phyloP scores from a whole-genome alignment of 2,888 invertebrate species.

The Erebia palarica region DNA sequence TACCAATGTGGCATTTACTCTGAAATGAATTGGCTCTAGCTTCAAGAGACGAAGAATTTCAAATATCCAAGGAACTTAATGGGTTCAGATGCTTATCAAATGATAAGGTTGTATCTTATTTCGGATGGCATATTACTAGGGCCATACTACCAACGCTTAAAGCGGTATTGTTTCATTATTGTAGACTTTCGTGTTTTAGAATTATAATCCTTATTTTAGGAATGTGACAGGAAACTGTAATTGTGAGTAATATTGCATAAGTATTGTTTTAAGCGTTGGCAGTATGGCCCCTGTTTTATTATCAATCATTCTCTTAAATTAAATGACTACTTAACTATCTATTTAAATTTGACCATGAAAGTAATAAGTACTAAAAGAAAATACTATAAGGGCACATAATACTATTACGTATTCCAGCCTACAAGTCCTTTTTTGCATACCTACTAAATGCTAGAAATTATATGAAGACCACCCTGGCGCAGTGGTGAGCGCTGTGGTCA shows the following conservation, averaged over 20 bases:
- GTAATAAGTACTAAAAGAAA: not conserved
- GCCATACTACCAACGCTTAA: too few species aligned
- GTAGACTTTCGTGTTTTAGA: too few species aligned
- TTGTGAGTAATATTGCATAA: too few species aligned
- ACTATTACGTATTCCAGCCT: too few species aligned
- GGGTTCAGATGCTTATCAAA: constrained; percentile 37
- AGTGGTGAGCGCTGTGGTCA: too few species aligned
- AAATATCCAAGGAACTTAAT: constrained; percentile 35
- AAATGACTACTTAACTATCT: constrained; percentile 8
- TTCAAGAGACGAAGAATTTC: constrained; percentile 34
- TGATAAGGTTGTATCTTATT: constrained; percentile 33
- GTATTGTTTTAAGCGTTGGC: too few species aligned
- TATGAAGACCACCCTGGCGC: too few species aligned
- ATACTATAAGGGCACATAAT: not conserved
- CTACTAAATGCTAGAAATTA: too few species aligned
- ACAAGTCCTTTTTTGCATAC: too few species aligned
- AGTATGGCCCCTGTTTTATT: constrained; percentile 8
- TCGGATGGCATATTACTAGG: constrained; percentile 18
- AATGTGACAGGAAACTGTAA: too few species aligned
- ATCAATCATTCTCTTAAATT: constrained; percentile 17
- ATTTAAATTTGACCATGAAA: constrained; percentile 4
- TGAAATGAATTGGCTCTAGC: constrained; percentile 34
- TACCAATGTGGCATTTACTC: constrained; percentile 38
- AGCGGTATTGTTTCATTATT: too few species aligned
- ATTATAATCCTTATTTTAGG: too few species aligned